Evolutionary conservation across 1,140 invertebrate genomes (phyloP), one percentile per base, ranked within the genome.

Genomic region (Nymphalis io): DNA sequence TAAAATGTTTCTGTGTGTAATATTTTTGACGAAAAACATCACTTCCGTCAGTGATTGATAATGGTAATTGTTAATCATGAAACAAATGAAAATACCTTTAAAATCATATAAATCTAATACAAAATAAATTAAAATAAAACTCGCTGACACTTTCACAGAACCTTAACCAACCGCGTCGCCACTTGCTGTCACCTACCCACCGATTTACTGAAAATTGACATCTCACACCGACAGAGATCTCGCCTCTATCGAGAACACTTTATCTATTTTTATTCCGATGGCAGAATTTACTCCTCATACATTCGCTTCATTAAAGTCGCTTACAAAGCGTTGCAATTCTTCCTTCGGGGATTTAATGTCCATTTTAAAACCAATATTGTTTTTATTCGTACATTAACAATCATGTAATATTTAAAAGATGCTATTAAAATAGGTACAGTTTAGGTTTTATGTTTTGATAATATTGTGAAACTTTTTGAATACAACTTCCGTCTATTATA

Each of bases 151-250:
- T 60, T n/a, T 18, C 48, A 20, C 66, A 44, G 4, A 33, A 18
- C 59, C 40, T 21, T 20, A 61, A 40, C 48, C 53, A 73, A 70
- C 62, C 70, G 67, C 66, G 72, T 80, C 72, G 57, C 67, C 60
- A 55, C 67, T 72, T 60, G 58, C 81, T 84, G 82, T 81, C 82
- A 87, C 80, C 78, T 77, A 84, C 75, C 75, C 77, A 59, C 69
- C 80, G 78, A 84, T 82, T 85, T 84, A 80, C 76, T 74, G 76
- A 76, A 83, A 84, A 82, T 83, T 83, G 81, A 81, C 80, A 62
- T 80, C 69, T 79, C 75, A 78, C 69, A 73, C 72, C 65, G 70
- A 73, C 74, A 73, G 72, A 78, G 76, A 75, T 73, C 74, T 79
- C 75, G 33, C 70, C 70, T 76, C 74, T 76, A 76, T 76, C 76